Conservation (phyloP, 1,140 invertebrate species). For the Hypothenemus hampei region DNA sequence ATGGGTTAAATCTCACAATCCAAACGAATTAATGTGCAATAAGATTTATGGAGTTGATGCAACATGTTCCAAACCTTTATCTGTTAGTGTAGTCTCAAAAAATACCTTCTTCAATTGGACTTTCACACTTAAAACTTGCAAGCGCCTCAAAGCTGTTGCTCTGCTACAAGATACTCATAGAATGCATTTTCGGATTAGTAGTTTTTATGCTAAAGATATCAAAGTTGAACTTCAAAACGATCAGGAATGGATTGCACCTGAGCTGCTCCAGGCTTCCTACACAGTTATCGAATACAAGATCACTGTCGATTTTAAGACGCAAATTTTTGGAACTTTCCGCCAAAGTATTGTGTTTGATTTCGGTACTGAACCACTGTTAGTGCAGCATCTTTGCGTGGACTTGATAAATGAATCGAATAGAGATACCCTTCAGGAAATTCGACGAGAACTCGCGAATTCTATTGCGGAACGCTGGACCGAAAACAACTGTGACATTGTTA, state of each 20-base stretch:
- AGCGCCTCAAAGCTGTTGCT: constrained; percentile 57
- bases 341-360: constrained; percentile 79
- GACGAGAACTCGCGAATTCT: constrained; percentile 56
- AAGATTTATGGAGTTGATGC: constrained; percentile 57
- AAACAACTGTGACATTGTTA: constrained; percentile 54
- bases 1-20: constrained; percentile 55
- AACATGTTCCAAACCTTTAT: constrained; percentile 55
- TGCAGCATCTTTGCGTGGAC: constrained; percentile 70
- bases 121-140: constrained; percentile 55
- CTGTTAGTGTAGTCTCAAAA: constrained; percentile 62
- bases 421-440: constrained; percentile 63
- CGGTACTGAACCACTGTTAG: constrained; percentile 63
- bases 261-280: constrained; percentile 25
- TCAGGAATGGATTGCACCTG: constrained; percentile 54
- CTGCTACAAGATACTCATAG: constrained; percentile 67
- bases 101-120: constrained; percentile 62
- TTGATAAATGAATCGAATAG: constrained; percentile 66
- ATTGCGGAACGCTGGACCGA: constrained; percentile 51
- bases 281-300: constrained; percentile 52
- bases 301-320: constrained; percentile 64
- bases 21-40: constrained; percentile 55
- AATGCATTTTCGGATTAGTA: constrained; percentile 59
- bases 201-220: constrained; percentile 37
- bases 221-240: constrained; percentile 46
- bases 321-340: constrained; percentile 75